phyloP scores from a whole-genome alignment of 2,888 invertebrate genomes.

The Platycheirus rosarum region DNA sequence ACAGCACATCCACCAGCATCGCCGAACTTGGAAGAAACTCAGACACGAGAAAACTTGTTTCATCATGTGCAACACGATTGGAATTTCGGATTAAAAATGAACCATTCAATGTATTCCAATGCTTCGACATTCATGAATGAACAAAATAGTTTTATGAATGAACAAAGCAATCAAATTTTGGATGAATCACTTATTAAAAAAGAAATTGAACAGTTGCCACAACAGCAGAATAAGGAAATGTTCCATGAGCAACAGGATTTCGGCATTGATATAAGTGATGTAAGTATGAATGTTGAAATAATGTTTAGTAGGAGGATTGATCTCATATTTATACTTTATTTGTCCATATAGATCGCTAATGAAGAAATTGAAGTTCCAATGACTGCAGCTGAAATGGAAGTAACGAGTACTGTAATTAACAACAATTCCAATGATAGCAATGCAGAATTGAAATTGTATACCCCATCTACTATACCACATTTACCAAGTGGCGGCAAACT shows the following conservation, averaged over 20 bases:
- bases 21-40: conserved; percentile 56
- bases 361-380: conserved; percentile 83
- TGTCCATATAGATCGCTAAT: conserved; percentile 45
- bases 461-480: conserved; percentile 69
- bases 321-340: neutral
- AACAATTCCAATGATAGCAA: conserved; percentile 81
- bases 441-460: conserved; percentile 79
- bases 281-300: conserved; percentile 44
- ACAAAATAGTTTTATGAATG: conserved; percentile 49
- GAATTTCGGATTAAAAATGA: conserved; percentile 80
- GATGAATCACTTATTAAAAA: conserved; percentile 59
- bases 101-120: conserved; percentile 46
- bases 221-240: conserved; percentile 60
- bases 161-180: conserved; percentile 48
- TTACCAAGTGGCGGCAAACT: conserved; percentile 78
- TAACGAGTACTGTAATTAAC: conserved; percentile 84
- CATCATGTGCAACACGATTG: conserved; percentile 82
- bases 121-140: conserved; percentile 53
- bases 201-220: conserved; percentile 46
- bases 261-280: conserved; percentile 65
- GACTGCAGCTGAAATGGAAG: conserved; percentile 85
- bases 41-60: conserved; percentile 78
- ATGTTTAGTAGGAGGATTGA: too few relatives aligned
- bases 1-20: conserved; percentile 75
- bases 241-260: conserved; percentile 63